Evolutionary conservation across 1,140 invertebrate species (phyloP).

Genomic region (Theocolax elegans): DNA sequence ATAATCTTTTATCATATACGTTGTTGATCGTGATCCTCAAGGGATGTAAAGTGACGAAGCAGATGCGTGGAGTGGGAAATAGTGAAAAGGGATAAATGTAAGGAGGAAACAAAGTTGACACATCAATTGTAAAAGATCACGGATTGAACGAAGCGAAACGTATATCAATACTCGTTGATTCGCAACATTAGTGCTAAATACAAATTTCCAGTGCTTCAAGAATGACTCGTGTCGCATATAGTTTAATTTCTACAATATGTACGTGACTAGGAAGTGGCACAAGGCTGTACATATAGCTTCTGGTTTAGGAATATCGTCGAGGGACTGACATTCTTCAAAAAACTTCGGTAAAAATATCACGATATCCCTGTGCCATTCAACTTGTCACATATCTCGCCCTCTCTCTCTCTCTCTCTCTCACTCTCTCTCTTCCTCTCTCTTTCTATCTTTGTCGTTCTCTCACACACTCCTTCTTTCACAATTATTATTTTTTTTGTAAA

Average conservation of each 20-base stretch:
- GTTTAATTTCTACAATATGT: not conserved
- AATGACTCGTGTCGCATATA: not conserved
- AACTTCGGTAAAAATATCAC: slow-evolving; percentile 61
- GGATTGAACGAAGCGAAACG: slow-evolving; percentile 6
- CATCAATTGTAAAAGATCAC: too few species aligned
- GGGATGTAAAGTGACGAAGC: too few species aligned
- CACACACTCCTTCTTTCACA: not conserved
- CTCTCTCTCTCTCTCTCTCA: not conserved
- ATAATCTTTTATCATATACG: too few species aligned
- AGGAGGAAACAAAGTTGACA: too few species aligned
- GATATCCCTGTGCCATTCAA: slow-evolving; percentile 46
- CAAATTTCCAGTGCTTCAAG: too few species aligned
- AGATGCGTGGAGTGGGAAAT: too few species aligned
- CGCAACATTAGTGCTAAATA: too few species aligned
- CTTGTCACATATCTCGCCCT: slow-evolving; percentile 23
- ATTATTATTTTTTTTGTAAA: slow-evolving; percentile 53
- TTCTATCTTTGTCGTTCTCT: slow-evolving; percentile 11
- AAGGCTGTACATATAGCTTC: slow-evolving; percentile 46
- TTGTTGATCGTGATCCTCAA: too few species aligned
- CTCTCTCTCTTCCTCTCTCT: not conserved
- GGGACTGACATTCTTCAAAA: slow-evolving; percentile 52
- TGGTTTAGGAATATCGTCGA: slow-evolving; percentile 49
- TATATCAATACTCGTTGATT: too few species aligned
- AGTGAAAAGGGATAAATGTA: too few species aligned
- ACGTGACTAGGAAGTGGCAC: slow-evolving; percentile 49